These are phyloP conservation scores for Whitmania pigra DNA, from an alignment of 1,140 invertebrate genomes.

Conservation along the genomic window DNA sequence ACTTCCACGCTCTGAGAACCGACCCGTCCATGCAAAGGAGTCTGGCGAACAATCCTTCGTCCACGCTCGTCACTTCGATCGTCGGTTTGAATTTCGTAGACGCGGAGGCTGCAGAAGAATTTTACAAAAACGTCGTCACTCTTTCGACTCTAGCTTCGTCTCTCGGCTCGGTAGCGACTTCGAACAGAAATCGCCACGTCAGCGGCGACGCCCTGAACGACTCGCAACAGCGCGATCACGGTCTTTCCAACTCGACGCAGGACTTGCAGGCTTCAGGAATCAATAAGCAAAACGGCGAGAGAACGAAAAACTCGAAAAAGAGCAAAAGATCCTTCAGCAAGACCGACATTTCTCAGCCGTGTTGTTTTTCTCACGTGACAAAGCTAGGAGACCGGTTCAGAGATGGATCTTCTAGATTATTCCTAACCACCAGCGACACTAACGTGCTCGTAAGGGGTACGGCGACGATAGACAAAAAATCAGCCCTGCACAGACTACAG, in stretches of 20 bases:
- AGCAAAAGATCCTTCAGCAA: conserved; percentile 54
- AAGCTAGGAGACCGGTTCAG: conserved; percentile 49
- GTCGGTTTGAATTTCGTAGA: conserved; percentile 65
- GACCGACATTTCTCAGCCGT: conserved; percentile 69
- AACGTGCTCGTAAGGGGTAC: background rate
- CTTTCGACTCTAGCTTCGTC: conserved; percentile 47
- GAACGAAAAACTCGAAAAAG: conserved; percentile 36
- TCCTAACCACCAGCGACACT: background rate
- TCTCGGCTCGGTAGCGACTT: background rate
- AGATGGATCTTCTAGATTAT: no score
- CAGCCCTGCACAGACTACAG: background rate
- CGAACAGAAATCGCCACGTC: background rate
- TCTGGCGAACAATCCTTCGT: conserved; percentile 51
- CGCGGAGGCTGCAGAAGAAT: conserved; percentile 56
- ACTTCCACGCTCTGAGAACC: conserved; percentile 65
- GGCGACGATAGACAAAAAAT: background rate
- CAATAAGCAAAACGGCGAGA: conserved; percentile 48
- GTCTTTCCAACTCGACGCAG: no score
- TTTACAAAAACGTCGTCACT: conserved; percentile 53
- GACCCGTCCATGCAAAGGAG: background rate
- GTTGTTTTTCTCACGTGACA: conserved; percentile 73
- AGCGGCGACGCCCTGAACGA: background rate
- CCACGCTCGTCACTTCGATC: conserved; percentile 29
- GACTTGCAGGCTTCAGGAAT: conserved; percentile 26
- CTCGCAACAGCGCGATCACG: no score